Evolutionary conservation across 2,797 vertebrate genomes (phyloP), one percentile per base, ranked within the genome.

Genomic region (Gymnothorax javanicus): DNA sequence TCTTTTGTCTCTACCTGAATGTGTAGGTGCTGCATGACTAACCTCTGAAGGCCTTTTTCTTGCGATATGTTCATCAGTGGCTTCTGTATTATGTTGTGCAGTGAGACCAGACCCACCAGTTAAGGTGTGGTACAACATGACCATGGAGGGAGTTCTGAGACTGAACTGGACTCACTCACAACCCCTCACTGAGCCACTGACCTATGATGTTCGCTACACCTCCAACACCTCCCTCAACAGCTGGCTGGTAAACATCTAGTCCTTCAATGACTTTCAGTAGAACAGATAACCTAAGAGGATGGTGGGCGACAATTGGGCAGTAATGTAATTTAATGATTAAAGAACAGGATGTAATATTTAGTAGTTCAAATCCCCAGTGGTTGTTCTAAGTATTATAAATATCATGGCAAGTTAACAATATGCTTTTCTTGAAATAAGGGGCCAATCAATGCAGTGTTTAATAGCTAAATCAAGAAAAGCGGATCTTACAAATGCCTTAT

Each of bases 21-120:
- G 25, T n/a, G 64, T n/a, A 5, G 13, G 23, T 23, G 62, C 62
- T 69, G 11, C n/a, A 69, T 69, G 64, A 69, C 64, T 25, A 25
- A 69, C n/a, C 33, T 25, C 69, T 52, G 33, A 52, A 77, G 17
- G 33, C 73, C 43, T 52, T 17, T 4, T 43, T 64, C 3, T n/a
- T 73, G 82, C 57, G 11, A 17, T 7, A 17, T 33, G 15, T 87
- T 25, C 79, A 11, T 71, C 56, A 84, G 25, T 15, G 43, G 62
- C 43, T 64, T 11, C 43, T 54, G 57, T 27, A 33, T 79, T 85
- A 43, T 62, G 27, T 23, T 93, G n/a, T 88, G 3, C 92, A 96
- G 96, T 95, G 87, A 95, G 95, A 82, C 94, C 95, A 64, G 91
- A 95, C 77, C 92, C 95, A 62, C 96, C 96, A 0, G 17, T 87